Evolutionary conservation across 2,113 vertebrate genomes (phyloP).

Genomic region (Otolemur garnettii): DNA sequence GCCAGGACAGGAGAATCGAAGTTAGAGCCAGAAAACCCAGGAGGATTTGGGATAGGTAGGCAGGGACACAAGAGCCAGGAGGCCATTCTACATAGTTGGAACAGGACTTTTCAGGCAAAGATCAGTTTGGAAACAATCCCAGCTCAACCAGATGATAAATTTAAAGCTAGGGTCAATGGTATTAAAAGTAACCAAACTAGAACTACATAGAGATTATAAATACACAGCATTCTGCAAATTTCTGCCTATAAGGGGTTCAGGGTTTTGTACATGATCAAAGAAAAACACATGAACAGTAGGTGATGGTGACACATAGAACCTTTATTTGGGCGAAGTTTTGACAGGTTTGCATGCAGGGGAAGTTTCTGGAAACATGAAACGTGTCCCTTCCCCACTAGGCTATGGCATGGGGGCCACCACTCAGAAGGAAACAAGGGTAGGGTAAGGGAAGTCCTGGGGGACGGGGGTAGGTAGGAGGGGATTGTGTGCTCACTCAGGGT

Average conservation of each 20-base stretch:
- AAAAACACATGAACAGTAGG: neutral
- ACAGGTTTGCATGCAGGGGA: neutral
- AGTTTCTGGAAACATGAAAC: too few species aligned
- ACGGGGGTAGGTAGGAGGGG: neutral
- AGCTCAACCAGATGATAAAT: neutral
- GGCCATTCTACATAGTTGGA: neutral
- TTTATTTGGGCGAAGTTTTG: neutral
- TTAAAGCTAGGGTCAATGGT: neutral
- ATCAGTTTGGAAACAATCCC: neutral
- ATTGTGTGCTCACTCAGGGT: neutral
- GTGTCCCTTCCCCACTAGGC: too few species aligned
- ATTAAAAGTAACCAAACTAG: neutral
- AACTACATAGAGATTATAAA: neutral
- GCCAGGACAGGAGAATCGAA: neutral
- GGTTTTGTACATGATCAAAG: neutral
- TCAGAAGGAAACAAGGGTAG: neutral
- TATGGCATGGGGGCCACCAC: neutral
- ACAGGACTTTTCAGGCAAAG: neutral
- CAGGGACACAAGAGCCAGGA: neutral
- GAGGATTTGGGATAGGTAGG: neutral
- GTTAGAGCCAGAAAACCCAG: neutral
- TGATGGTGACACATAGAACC: accelerated
- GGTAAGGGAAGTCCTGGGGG: neutral
- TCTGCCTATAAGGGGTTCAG: neutral
- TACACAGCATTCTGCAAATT: neutral